Evolutionary conservation across 2,113 vertebrate genomes (phyloP), one percentile per base, ranked within the genome.

Genomic region (Cranoglanis bouderius): DNA sequence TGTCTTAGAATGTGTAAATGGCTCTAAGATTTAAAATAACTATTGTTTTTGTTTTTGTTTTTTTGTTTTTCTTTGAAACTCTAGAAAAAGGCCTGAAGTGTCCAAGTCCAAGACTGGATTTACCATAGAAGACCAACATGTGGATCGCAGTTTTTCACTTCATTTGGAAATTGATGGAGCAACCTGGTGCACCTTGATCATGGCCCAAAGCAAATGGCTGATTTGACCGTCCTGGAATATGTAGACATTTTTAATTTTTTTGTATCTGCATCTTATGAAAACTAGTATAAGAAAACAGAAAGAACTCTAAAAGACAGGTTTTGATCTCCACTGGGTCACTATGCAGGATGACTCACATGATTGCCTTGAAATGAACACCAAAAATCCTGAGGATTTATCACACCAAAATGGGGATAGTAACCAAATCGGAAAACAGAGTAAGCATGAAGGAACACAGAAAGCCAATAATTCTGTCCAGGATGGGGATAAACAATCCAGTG

Each of bases 281-380:
- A 32, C 0, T 13, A 32, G n/a, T 12, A n/a, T 16, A 55, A 57
- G 6, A 75, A 35, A 13, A 84, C 3, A 51, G 19, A 26, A 43
- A 35, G 32, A 53, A 38, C n/a, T 84, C 21, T 83, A 12, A 88
- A 59, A 43, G 35, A 10, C 63, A 59, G 32, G 13, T 10, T 61
- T n/a, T 65, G 14, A 40, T 9, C 13, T 84, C 7, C 43, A 53
- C 6, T 40, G 29, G 81, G 55, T 24, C 70, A 84, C 26, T 63
- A 90, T 90, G 88, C 88, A 89, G 85, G 43, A 77, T 87, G 88
- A 89, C 67, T 75, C 80, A 32, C 35, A 85, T 16, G 46, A 84
- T 29, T 70, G 14, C 61, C 19, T 87, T 80, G 85, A 86, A 57
- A 77, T 87, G 40, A 86, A 21, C 53, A 53, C 49, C 29, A 21